Percentiles rank a stretch among this genome's conserved stretches.
These are phyloP conservation scores for Acanthisitta chloris DNA, from an alignment of 2,113 vertebrate species.

Conservation along the genomic window DNA sequence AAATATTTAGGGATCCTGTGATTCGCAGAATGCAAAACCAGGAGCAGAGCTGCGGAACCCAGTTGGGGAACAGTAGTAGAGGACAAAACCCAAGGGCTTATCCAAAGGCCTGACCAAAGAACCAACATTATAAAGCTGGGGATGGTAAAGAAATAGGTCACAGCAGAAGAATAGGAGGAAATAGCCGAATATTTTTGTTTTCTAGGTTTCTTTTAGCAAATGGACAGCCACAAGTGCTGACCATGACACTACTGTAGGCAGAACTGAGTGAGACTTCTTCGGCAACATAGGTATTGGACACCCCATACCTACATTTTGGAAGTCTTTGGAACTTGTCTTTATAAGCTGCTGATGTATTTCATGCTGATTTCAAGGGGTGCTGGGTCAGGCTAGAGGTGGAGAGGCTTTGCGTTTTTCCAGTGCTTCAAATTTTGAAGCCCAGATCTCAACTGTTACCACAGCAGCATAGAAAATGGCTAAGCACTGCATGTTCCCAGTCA, in stretches of 20 bases:
- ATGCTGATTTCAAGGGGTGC: not conserved
- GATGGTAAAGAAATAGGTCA: not conserved
- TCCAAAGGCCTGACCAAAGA: not conserved
- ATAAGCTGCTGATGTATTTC: not conserved
- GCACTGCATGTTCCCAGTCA: not conserved
- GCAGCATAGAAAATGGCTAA: not conserved
- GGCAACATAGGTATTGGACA: fast-evolving
- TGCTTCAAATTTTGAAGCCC: not conserved
- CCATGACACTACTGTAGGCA: not conserved
- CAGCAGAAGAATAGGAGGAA: not conserved
- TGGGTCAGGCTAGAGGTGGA: not conserved
- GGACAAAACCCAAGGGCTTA: not conserved
- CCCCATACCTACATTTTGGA: not conserved
- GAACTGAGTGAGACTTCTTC: not conserved
- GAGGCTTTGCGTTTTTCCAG: not conserved
- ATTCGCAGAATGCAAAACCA: not conserved
- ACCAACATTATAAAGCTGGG: not conserved
- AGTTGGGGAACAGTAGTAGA: not conserved
- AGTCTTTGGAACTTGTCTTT: not conserved
- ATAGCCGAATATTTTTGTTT: not conserved
- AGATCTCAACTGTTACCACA: fast-evolving
- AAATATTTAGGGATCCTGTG: not conserved
- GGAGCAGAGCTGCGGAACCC: not conserved
- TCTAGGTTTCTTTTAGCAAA: not conserved
- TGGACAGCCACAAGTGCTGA: not conserved